Base-by-base conservation (phyloP, 2,888 invertebrate genomes). In the Cecidostiba fungosa region DNA sequence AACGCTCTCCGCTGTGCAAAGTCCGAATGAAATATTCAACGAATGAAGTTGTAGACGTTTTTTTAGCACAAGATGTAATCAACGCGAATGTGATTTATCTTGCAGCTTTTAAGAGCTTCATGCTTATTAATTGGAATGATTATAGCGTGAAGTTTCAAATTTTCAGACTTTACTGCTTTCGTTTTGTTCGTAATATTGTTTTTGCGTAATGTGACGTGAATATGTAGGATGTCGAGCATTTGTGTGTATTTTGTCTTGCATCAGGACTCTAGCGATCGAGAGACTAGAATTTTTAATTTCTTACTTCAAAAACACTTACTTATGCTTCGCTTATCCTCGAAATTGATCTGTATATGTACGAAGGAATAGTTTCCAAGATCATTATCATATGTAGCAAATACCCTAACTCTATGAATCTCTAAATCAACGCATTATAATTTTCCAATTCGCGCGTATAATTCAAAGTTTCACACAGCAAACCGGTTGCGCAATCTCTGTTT, bases 1-100 rank as follows among this genome's bases (percentile, higher is more conserved):
- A 50, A 47, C 29, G 80, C 5, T 5, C 54, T 6, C 0, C 19
- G n/a, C 19, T n/a, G 54, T 5, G 50, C 3, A 19, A 23, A 73
- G 54, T 39, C 59, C 16, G 54, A 62, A 73, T 81, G 73, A 73
- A 81, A 81, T 81, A 80, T 80, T 72, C 80, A 80, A 72, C 62
- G 81, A 59, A 62, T 43, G 59, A 62, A 32, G 74, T n/a, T 39
- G 70, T 43, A 23, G 16, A n/a, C 12, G n/a, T n/a, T 59, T 70
- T 80, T 59, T 80, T 72, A 72, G 39, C 54, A 16, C 54, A 12
- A 72, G 29, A 72, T 39, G 77, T 62, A 77, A 78, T 47, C 47
- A 47, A 50, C 78, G 12, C n/a, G 6, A 16, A 19, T 1, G 2
- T 3, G 50, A 76, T 50, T 76, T 29, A 50, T 47, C 74, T 12